Percentiles rank a stretch among this genome's conserved stretches.
phyloP scores from a whole-genome alignment of 1,140 invertebrate genomes.

The Schlechtendalia chinensis region DNA sequence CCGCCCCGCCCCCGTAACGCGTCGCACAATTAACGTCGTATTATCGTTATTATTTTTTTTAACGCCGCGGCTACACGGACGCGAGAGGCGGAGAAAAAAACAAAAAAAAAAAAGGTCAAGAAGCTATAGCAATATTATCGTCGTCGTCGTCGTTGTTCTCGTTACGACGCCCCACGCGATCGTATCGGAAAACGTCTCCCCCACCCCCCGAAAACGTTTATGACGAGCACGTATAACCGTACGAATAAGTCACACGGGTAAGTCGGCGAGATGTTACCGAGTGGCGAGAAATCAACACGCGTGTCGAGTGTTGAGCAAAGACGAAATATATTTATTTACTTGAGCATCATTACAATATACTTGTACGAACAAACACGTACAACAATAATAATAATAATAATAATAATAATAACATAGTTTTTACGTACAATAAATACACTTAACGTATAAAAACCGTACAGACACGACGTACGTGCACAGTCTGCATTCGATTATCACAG shows the following conservation, averaged over 20 bases:
- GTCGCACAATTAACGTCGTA: constrained; percentile 44
- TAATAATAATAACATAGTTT: neutral
- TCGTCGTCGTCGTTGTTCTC: no score
- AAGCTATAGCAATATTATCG: constrained; percentile 20
- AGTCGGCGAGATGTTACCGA: no score
- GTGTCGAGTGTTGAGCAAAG: neutral
- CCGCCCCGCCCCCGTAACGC: no score
- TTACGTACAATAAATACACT: neutral
- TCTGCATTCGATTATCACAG: neutral
- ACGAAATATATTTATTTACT: neutral
- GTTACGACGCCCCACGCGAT: neutral
- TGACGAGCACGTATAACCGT: neutral
- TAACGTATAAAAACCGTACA: neutral
- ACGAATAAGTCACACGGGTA: no score
- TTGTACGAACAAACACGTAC: neutral
- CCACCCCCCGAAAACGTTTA: constrained; percentile 20
- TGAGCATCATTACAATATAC: neutral
- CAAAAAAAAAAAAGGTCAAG: constrained; percentile 14
- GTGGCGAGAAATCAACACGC: no score
- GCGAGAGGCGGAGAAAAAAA: no score
- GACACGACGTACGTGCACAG: neutral
- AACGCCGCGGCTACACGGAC: no score
- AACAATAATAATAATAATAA: neutral
- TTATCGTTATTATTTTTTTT: no score
- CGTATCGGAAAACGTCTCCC: constrained; percentile 24